phyloP scores from a whole-genome alignment of 2,113 vertebrate species.

The Scortum barcoo region DNA sequence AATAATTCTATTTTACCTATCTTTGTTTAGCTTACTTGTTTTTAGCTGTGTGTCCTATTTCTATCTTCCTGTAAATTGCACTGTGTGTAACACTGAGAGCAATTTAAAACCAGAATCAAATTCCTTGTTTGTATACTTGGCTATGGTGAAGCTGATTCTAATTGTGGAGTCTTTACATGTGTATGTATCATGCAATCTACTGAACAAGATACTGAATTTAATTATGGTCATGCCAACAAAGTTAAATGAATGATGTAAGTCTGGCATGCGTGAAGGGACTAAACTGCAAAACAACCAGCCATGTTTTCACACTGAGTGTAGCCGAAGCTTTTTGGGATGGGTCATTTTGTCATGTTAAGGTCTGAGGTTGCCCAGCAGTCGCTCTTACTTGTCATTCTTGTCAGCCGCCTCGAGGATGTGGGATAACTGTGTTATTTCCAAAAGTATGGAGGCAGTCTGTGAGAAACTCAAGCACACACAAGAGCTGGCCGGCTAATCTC shows the following conservation, averaged over 20 bases:
- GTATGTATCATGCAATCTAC: conserved; percentile 17
- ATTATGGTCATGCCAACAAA: background rate
- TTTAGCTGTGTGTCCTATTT: too few relatives aligned
- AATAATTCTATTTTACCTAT: too few relatives aligned
- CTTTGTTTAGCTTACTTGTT: too few relatives aligned
- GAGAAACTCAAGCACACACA: conserved; percentile 83
- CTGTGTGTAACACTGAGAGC: too few relatives aligned
- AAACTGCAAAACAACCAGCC: conserved; percentile 30
- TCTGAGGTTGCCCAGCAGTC: conserved; percentile 73
- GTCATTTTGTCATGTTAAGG: conserved; percentile 70
- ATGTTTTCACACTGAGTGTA: conserved; percentile 20
- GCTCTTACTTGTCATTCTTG: conserved; percentile 78
- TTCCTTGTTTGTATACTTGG: too few relatives aligned
- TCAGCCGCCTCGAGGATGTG: conserved; percentile 79
- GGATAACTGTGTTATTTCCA: conserved; percentile 79
- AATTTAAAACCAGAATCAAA: too few relatives aligned
- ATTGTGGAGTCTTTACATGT: background rate
- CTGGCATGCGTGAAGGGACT: background rate
- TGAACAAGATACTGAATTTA: background rate
- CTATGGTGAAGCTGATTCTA: too few relatives aligned
- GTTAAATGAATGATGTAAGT: background rate
- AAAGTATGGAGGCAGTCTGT: conserved; percentile 77
- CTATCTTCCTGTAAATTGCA: too few relatives aligned
- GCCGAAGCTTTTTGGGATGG: conserved; percentile 48
- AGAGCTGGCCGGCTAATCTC: conserved; percentile 85